Evolutionary conservation across 2,797 vertebrate genomes (phyloP).

Genomic region (Hemitrygon akajei): DNA sequence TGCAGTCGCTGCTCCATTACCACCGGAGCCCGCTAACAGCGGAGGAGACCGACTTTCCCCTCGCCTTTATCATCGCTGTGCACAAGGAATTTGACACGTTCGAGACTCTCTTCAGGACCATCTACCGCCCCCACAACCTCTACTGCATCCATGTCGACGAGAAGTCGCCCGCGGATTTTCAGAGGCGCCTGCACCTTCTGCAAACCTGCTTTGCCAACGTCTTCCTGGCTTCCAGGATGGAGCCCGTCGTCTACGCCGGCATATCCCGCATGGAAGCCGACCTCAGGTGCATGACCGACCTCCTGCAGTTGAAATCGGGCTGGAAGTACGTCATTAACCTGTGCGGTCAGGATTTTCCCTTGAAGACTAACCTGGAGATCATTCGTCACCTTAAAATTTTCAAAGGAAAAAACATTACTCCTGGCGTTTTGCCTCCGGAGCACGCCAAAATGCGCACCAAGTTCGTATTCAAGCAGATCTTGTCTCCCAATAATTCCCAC

Average conservation of each 20-base stretch:
- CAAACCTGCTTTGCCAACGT: slow-evolving; percentile 51
- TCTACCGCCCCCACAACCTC: slow-evolving; percentile 55
- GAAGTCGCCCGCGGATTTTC: slow-evolving; percentile 42
- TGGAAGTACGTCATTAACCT: slow-evolving; percentile 52
- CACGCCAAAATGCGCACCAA: slow-evolving; percentile 42
- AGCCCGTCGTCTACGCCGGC: slow-evolving; percentile 46
- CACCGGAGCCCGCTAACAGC: slow-evolving; percentile 40
- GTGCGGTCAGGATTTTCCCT: slow-evolving; percentile 56
- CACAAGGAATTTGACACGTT: slow-evolving; percentile 56
- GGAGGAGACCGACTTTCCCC: slow-evolving; percentile 44
- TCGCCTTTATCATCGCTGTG: slow-evolving; percentile 48
- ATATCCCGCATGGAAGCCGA: slow-evolving; percentile 49
- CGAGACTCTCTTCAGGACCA: slow-evolving; percentile 48
- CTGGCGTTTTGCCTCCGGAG: slow-evolving; percentile 45
- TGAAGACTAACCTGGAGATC: slow-evolving; percentile 55
- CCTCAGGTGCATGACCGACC: slow-evolving; percentile 51
- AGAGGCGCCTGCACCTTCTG: slow-evolving; percentile 36
- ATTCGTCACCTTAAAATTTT: slow-evolving; percentile 49
- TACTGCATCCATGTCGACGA: slow-evolving; percentile 49
- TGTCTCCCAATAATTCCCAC: slow-evolving; percentile 39
- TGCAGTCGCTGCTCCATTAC: slow-evolving; percentile 43
- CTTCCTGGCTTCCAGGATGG: slow-evolving; percentile 47
- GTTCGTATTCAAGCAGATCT: slow-evolving; percentile 45
- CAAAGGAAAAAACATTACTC: slow-evolving; percentile 51
- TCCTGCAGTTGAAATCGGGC: slow-evolving; percentile 18